Percentiles rank a stretch among this genome's conserved stretches.
These are phyloP conservation scores for Criorhina ranunculi DNA, from an alignment of 2,888 invertebrate species.

Conservation along the genomic window DNA sequence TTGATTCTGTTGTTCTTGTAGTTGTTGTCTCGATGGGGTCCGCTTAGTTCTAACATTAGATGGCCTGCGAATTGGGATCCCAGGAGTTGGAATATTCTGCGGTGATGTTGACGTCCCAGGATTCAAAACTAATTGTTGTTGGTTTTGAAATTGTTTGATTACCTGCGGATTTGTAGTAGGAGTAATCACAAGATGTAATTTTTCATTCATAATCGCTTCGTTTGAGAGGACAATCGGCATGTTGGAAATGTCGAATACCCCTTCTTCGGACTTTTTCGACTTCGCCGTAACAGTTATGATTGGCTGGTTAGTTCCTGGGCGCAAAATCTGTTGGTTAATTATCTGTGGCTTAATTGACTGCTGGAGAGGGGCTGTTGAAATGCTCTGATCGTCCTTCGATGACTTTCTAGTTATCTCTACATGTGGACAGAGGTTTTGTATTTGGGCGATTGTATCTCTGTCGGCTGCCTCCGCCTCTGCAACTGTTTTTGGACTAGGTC, in stretches of 20 bases:
- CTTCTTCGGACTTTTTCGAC: constrained; percentile 27
- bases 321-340: constrained; percentile 60
- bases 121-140: constrained; percentile 44
- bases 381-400: constrained; percentile 58
- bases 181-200: constrained; percentile 87
- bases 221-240: constrained; percentile 91
- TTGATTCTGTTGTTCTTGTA: constrained; percentile 44
- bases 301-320: constrained; percentile 49
- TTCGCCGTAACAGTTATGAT: constrained; percentile 53
- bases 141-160: constrained; percentile 56
- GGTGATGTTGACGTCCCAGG: not conserved
- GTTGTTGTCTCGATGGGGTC: constrained; percentile 50
- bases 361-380: not conserved
- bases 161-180: constrained; percentile 64
- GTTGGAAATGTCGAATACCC: constrained; percentile 89
- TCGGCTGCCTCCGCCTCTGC: constrained; percentile 65
- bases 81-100: constrained; percentile 18
- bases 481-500: constrained; percentile 67
- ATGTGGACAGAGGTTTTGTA: constrained; percentile 77
- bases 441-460: constrained; percentile 76
- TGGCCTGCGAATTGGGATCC: constrained; percentile 44
- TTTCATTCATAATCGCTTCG: constrained; percentile 86
- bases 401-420: constrained; percentile 76
- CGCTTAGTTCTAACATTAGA: constrained; percentile 59
- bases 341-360: constrained; percentile 49